These are phyloP conservation scores for Parazoanthus atlanticus DNA, from an alignment of 92 coral and sea anemone genomes.

Conservation along the genomic window DNA sequence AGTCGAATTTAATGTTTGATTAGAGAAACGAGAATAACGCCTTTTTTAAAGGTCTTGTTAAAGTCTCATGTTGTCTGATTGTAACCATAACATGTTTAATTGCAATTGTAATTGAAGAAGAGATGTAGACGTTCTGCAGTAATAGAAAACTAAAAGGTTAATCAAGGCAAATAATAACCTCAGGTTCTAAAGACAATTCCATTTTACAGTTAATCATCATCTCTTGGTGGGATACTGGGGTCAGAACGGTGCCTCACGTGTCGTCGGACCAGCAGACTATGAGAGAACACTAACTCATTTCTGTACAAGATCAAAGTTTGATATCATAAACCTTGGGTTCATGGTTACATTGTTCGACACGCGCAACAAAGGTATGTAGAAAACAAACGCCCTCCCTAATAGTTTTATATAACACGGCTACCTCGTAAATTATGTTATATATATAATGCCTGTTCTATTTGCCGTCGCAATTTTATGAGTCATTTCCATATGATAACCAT, in stretches of 20 bases:
- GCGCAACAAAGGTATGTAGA: slow-evolving; percentile 34
- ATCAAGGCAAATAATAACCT: not conserved
- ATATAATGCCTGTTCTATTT: not conserved
- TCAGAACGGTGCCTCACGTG: too few relatives aligned
- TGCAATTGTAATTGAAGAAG: too few relatives aligned
- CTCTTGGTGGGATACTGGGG: not conserved
- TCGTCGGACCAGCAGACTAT: not conserved
- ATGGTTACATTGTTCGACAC: not conserved
- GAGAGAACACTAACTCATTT: slow-evolving; percentile 38
- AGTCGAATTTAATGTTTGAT: too few relatives aligned
- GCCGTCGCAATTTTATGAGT: too few relatives aligned
- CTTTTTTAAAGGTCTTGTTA: too few relatives aligned
- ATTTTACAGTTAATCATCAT: slow-evolving; percentile 11
- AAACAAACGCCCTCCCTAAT: not conserved
- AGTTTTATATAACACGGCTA: not conserved
- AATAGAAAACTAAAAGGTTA: not conserved
- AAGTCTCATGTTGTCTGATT: too few relatives aligned
- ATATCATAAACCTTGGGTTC: slow-evolving; percentile 38
- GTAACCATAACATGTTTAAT: too few relatives aligned
- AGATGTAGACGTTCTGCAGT: too few relatives aligned
- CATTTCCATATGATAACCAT: too few relatives aligned
- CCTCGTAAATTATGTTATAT: too few relatives aligned
- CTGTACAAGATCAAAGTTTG: slow-evolving; percentile 41
- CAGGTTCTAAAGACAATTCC: not conserved
- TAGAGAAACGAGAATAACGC: too few relatives aligned